phyloP scores from a whole-genome alignment of 1,140 invertebrate species.

The Xylocopa sonorina region DNA sequence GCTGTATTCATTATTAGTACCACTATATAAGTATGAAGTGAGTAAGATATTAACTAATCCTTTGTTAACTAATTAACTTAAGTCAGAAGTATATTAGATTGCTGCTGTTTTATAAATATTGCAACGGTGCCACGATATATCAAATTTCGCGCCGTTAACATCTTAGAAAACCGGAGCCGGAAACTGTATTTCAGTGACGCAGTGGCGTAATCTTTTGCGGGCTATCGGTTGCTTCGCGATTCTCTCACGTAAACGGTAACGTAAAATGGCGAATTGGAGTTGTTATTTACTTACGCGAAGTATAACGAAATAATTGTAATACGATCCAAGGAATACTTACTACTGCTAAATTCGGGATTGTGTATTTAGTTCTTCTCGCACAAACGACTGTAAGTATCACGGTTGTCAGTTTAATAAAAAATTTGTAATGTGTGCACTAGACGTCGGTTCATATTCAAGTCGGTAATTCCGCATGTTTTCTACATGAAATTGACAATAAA shows the following conservation, averaged over 20 bases:
- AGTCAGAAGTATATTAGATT: neutral
- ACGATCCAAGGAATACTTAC: slow-evolving; percentile 2
- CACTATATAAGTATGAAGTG: neutral
- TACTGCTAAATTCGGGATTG: neutral
- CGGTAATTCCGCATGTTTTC: slow-evolving; percentile 41
- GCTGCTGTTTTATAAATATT: neutral
- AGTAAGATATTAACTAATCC: neutral
- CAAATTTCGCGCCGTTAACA: slow-evolving; percentile 47
- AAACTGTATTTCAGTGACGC: slow-evolving; percentile 52
- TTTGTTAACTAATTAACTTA: neutral
- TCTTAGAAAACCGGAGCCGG: slow-evolving; percentile 51
- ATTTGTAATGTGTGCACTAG: slow-evolving; percentile 41
- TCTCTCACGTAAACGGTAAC: slow-evolving; percentile 57
- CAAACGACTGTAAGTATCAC: slow-evolving; percentile 54
- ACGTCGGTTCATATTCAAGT: slow-evolving; percentile 29
- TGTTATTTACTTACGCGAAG: slow-evolving; percentile 69
- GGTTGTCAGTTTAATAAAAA: slow-evolving; percentile 49
- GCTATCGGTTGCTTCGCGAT: slow-evolving; percentile 58
- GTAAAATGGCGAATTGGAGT: slow-evolving; percentile 73
- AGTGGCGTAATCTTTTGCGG: slow-evolving; percentile 61
- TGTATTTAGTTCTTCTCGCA: neutral
- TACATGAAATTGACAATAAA: slow-evolving; percentile 17
- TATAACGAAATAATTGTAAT: slow-evolving; percentile 50
- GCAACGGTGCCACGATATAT: neutral
- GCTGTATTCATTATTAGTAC: neutral